These are phyloP conservation scores for Takifugu bimaculatus DNA, from an alignment of 2,113 vertebrate genomes.

Conservation along the genomic window DNA sequence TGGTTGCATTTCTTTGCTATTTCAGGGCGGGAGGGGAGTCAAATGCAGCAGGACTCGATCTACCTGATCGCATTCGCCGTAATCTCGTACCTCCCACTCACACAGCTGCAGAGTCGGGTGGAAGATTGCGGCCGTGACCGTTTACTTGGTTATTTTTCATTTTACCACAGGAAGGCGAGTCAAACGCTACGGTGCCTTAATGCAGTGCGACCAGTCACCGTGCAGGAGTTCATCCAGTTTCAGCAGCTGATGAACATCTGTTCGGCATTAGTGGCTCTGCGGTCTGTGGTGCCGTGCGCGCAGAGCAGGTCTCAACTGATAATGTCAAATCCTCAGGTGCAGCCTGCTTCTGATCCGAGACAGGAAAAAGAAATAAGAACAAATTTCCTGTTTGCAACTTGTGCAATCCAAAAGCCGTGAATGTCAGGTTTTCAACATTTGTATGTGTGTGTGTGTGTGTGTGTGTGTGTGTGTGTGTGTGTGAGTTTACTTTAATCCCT, in stretches of 20 bases:
- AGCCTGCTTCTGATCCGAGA: slow-evolving; percentile 12
- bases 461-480: background rate
- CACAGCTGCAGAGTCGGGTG: slow-evolving; percentile 8
- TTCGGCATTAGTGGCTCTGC: slow-evolving; percentile 56
- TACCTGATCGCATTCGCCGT: slow-evolving; percentile 6
- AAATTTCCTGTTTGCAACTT: slow-evolving; percentile 16
- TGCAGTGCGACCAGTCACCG: slow-evolving; percentile 47
- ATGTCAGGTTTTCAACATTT: background rate
- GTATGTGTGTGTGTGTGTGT: background rate
- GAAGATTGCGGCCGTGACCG: slow-evolving; percentile 48
- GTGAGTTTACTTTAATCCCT: no score
- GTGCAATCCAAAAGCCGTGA: background rate
- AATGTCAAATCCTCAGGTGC: slow-evolving; percentile 49
- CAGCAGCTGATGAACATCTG: slow-evolving; percentile 66
- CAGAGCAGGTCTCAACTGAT: slow-evolving; percentile 33
- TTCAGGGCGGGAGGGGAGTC: slow-evolving; percentile 14
- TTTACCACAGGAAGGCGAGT: slow-evolving; percentile 14
- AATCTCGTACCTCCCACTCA: slow-evolving; percentile 17
- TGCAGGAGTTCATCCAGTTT: slow-evolving; percentile 43
- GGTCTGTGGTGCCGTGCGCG: slow-evolving; percentile 44
- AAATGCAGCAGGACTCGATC: background rate
- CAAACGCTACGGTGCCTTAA: slow-evolving; percentile 33
- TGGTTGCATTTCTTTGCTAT: slow-evolving; percentile 15
- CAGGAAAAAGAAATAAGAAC: slow-evolving; percentile 2
- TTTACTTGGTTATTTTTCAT: slow-evolving; percentile 44